Evolutionary conservation across 2,797 vertebrate genomes (phyloP).

Genomic region (Sphenopsis melanotis): DNA sequence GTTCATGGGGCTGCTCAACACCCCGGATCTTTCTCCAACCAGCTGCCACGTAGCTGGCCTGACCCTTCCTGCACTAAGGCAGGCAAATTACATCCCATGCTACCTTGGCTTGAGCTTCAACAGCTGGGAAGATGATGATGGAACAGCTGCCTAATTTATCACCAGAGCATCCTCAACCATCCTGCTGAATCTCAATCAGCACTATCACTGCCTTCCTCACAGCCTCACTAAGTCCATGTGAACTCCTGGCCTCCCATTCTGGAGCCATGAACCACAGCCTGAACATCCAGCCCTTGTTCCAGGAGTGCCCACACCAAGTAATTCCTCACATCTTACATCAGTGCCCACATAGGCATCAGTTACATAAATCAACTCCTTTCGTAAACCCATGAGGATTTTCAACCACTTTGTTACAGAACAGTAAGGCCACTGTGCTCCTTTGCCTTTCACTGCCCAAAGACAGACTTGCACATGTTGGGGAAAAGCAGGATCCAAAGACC

Average conservation of each 20-base stretch:
- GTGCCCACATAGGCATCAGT: neutral
- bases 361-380: neutral
- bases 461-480: neutral
- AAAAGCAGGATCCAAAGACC: neutral
- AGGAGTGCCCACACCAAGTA: conserved; percentile 50
- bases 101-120: neutral
- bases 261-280: neutral
- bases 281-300: conserved; percentile 40
- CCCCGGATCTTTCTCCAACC: neutral
- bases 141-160: neutral
- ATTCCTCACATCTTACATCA: conserved; percentile 66
- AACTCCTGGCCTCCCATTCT: neutral
- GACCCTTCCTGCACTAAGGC: neutral
- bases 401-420: neutral
- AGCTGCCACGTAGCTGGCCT: neutral
- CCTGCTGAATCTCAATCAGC: neutral
- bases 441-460: neutral
- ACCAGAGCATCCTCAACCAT: neutral
- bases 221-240: neutral
- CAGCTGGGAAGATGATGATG: neutral
- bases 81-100: neutral
- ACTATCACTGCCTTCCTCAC: neutral
- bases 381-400: neutral
- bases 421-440: neutral
- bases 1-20: neutral